Conservation (phyloP, 2,113 vertebrate genomes). For the Naja naja region DNA sequence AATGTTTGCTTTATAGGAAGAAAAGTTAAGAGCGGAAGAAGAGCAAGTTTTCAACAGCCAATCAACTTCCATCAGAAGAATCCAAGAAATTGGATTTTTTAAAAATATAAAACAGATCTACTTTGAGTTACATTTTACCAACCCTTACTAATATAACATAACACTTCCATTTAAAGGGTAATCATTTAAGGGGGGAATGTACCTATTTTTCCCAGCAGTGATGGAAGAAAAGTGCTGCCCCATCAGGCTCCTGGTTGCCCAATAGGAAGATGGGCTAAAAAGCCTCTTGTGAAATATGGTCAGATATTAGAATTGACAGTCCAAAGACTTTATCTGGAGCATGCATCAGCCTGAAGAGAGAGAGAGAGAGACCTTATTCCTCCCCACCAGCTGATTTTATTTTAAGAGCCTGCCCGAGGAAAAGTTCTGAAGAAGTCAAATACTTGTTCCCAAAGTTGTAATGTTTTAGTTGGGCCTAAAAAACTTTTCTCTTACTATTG, state of each 20-base stretch:
- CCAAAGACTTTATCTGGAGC: slow-evolving; percentile 23
- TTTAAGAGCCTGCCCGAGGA: not conserved
- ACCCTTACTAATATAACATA: not conserved
- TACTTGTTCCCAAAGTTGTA: too few relatives aligned
- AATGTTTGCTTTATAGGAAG: not conserved
- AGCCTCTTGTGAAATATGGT: not conserved
- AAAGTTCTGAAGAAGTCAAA: not conserved
- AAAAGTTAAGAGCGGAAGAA: not conserved
- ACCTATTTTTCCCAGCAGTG: not conserved
- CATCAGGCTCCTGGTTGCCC: not conserved
- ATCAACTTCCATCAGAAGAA: not conserved
- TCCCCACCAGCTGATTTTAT: not conserved
- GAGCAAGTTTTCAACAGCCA: not conserved
- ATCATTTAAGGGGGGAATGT: not conserved
- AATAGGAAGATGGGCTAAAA: accelerated
- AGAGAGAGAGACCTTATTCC: not conserved
- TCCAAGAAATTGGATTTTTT: not conserved
- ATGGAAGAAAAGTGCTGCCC: not conserved
- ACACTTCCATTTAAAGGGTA: not conserved
- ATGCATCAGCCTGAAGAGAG: not conserved
- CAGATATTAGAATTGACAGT: not conserved
- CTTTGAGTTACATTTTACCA: not conserved
- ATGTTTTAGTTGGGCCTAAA: not conserved
- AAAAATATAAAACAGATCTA: not conserved
- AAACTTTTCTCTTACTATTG: not conserved